Percentiles rank a stretch among this genome's conserved stretches.
These are phyloP conservation scores for Plumapathes pennacea DNA, from an alignment of 92 coral and sea anemone genomes.

Conservation along the genomic window DNA sequence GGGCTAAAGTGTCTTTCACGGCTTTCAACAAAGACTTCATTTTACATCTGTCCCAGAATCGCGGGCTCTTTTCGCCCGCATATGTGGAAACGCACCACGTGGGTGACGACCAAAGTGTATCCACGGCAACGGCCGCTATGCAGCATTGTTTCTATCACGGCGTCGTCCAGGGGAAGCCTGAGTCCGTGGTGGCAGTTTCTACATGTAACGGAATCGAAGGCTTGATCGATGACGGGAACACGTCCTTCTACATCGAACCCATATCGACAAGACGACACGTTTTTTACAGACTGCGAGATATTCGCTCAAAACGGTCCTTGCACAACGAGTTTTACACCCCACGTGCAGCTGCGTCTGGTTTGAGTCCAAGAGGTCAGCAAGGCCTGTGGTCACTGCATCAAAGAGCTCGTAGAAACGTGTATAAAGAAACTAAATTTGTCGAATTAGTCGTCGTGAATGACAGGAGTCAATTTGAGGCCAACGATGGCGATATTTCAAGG, in stretches of 20 bases:
- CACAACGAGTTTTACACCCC: neutral
- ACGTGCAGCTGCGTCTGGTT: neutral
- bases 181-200: slow-evolving; percentile 52
- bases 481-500: slow-evolving; percentile 21
- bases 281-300: slow-evolving; percentile 15
- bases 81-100: slow-evolving; percentile 10
- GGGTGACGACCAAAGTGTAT: neutral
- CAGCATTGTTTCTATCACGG: slow-evolving; percentile 65
- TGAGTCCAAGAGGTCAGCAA: neutral
- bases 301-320: too few species aligned
- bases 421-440: slow-evolving; percentile 24
- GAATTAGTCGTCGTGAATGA: slow-evolving; percentile 29
- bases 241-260: slow-evolving; percentile 28
- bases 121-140: neutral
- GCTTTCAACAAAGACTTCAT: slow-evolving; percentile 33
- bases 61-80: slow-evolving; percentile 16
- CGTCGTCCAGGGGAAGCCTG: slow-evolving; percentile 35
- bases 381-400: neutral
- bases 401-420: slow-evolving; percentile 13
- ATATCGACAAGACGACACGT: neutral
- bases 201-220: slow-evolving; percentile 68
- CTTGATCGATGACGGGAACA: slow-evolving; percentile 9
- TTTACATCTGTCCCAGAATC: slow-evolving; percentile 20
- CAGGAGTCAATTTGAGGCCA: slow-evolving; percentile 27
- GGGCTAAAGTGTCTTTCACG: slow-evolving; percentile 10